Base-by-base conservation (phyloP, 2,113 vertebrate species). In the Bubo bubo region DNA sequence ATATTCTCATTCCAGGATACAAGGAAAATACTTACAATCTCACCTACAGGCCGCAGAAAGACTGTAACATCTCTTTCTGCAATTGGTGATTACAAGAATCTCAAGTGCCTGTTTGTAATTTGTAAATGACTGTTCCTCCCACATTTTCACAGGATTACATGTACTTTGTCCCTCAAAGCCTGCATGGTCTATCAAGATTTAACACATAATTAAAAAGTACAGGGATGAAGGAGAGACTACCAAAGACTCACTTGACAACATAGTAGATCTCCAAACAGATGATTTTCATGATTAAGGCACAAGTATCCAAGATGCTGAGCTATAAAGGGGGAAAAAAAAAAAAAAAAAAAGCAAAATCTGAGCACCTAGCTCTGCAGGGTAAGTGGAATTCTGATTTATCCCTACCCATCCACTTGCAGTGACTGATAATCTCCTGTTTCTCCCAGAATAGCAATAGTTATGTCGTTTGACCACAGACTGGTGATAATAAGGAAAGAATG, bases 241-340 rank as follows among this genome's bases (percentile, higher is more conserved):
- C 52, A 87, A 91, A 77, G 73, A 98, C 97, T 98, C 98, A 99
- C 99, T 99, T 99, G 97, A 99, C 99, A 52, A 99, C 99, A 52
- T 99, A 99, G 98, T 99, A 99, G 97, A 99, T 99, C 98, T 99
- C 99, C 95, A 99, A 98, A 85, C 99, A 99, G 58, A 99, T 99
- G 30, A 99, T 99, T 97, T 99, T 99, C 99, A 99, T 99, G 82
- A 99, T 99, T 71, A 99, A 99, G 60, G 99, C 99, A 94, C 99
- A 99, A 19, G 99, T 99, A 96, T 99, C 99, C 98, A 99, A 98
- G 94, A 99, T 97, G 74, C 99, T 99, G 67, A 99, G 98, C 99
- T 99, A 97, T 30, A 41, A 95, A 96, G 37, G 80, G 1, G 63
- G 67, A 93, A 68, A 87, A 76, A 43, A 56, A 34, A 60, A 34